These are phyloP conservation scores for Lucilia cuprina DNA, from an alignment of 1,140 invertebrate species.

Conservation along the genomic window DNA sequence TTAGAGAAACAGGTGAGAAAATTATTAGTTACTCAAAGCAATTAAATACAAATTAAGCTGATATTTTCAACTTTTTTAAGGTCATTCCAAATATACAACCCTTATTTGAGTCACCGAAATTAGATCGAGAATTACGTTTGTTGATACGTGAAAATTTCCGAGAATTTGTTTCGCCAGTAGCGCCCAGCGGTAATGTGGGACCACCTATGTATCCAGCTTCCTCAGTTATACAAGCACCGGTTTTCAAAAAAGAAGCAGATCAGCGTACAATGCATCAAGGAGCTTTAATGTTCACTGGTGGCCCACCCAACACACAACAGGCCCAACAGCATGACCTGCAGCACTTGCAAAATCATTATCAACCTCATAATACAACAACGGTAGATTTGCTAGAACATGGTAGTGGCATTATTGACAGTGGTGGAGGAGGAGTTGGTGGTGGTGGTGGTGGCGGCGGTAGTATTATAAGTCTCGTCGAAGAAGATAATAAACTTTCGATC, in stretches of 20 bases:
- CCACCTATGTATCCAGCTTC: constrained; percentile 36
- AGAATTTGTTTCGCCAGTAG: constrained; percentile 78
- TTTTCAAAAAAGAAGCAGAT: constrained; percentile 54
- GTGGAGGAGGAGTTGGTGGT: constrained; percentile 19
- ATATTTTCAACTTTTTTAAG: constrained; percentile 38
- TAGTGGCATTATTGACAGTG: constrained; percentile 8
- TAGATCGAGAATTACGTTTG: constrained; percentile 86
- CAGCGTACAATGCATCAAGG: constrained; percentile 42
- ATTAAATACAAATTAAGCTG: not conserved
- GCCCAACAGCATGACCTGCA: constrained; percentile 37
- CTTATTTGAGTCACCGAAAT: constrained; percentile 90
- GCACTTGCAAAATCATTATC: constrained; percentile 34
- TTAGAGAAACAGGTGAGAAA: constrained; percentile 85
- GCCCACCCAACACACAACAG: constrained; percentile 20
- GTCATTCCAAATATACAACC: constrained; percentile 83
- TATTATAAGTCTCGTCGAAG: constrained; percentile 44
- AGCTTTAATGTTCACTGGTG: constrained; percentile 21
- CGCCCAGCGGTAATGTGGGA: constrained; percentile 37
- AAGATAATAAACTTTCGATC: constrained; percentile 45
- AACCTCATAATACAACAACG: constrained; percentile 5
- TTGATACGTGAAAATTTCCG: constrained; percentile 90
- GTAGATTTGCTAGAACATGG: constrained; percentile 63
- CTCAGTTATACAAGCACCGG: constrained; percentile 40
- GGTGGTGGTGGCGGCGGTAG: not conserved
- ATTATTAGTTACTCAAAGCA: not conserved